phyloP scores from a whole-genome alignment of 2,113 vertebrate species.

The Campylomormyrus tamandua region DNA sequence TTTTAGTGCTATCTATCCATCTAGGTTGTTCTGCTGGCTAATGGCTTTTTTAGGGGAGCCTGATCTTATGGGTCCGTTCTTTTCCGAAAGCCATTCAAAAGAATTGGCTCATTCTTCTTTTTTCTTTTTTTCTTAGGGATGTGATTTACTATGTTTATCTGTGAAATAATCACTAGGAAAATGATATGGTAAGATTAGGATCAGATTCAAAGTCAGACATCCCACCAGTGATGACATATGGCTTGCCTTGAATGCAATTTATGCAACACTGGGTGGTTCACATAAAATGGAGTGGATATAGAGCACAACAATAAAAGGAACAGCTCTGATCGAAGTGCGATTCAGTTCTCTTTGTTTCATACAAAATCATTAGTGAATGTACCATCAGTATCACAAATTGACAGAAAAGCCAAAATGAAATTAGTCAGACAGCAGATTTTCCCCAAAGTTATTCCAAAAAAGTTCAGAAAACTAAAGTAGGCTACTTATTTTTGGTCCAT shows the following conservation, averaged over 20 bases:
- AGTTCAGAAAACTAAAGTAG: neutral
- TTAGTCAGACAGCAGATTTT: neutral
- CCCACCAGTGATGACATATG: neutral
- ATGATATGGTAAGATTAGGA: neutral
- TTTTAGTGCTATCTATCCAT: no score
- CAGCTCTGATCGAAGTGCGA: no score
- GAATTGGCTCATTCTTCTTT: no score
- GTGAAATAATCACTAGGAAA: neutral
- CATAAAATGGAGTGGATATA: neutral
- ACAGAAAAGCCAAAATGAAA: neutral
- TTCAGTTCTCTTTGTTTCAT: no score
- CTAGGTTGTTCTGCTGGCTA: no score
- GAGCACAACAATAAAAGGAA: no score
- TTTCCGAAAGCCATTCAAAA: no score
- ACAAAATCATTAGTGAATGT: no score
- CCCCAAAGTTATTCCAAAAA: neutral
- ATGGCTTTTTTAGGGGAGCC: no score
- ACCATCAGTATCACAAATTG: no score
- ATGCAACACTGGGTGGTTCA: neutral
- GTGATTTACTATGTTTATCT: neutral
- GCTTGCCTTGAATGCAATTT: neutral
- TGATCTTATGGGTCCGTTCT: no score
- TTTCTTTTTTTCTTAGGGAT: neutral
- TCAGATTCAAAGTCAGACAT: neutral
- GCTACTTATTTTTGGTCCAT: neutral